phyloP scores from a whole-genome alignment of 37 sponge, comb jelly and placozoan genomes.

The Geodia barretti region DNA sequence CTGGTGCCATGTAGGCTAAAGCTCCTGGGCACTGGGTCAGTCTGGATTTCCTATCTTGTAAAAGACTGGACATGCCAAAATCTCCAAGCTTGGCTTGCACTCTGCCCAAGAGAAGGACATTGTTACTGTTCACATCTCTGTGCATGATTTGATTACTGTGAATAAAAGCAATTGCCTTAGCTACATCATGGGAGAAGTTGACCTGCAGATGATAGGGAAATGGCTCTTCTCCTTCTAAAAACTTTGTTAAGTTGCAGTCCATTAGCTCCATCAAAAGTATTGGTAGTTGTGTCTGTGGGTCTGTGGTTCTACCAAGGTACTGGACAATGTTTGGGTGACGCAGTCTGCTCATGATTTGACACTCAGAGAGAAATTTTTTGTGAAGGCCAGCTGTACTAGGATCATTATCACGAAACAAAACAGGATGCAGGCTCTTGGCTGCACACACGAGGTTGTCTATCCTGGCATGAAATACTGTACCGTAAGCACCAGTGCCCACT shows the following conservation, averaged over 20 bases:
- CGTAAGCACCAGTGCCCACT: neutral
- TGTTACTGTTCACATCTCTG: constrained; percentile 42
- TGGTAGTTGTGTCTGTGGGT: neutral
- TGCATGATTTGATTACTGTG: constrained; percentile 44
- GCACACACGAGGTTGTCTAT: constrained; percentile 2
- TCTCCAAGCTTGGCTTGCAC: constrained; percentile 39
- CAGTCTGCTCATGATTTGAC: neutral
- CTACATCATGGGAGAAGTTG: constrained; percentile 16
- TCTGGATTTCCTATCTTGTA: neutral
- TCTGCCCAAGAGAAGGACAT: constrained; percentile 23
- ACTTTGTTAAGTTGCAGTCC: neutral
- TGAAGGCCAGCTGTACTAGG: neutral
- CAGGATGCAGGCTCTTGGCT: neutral
- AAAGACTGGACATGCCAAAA: constrained; percentile 50
- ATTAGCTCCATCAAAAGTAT: constrained; percentile 1
- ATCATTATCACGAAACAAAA: neutral
- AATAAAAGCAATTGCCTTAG: constrained; percentile 23
- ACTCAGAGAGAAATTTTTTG: neutral
- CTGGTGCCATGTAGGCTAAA: constrained; percentile 61
- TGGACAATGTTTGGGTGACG: constrained; percentile 4
- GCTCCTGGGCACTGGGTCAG: constrained; percentile 32
- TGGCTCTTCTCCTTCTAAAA: neutral
- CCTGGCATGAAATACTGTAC: neutral
- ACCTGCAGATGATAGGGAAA: neutral
- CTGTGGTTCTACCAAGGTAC: neutral